Base-by-base conservation (phyloP, 2,113 vertebrate species). In the Seriola quinqueradiata region DNA sequence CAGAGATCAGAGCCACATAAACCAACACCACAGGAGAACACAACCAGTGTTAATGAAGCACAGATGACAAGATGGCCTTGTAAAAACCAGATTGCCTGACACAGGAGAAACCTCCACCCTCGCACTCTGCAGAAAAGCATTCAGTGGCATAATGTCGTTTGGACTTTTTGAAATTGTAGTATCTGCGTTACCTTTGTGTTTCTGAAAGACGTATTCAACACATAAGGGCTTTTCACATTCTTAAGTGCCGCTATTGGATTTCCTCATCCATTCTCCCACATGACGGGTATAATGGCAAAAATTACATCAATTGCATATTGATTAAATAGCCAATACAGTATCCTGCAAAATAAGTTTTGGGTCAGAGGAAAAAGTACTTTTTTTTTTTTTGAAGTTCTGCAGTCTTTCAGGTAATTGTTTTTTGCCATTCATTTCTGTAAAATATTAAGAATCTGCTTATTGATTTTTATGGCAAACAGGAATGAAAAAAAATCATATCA, bases 11-110 rank as follows among this genome's bases (percentile, higher is more conserved):
- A 92, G 89, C 88, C 87, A 82, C 75, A 87, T 77, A 79, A 82
- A 72, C 83, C 74, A 65, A 59, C 11, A 91, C 89, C 91, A 90
- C 87, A 90, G 60, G 69, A 89, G 77, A 92, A 82, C 77, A 87
- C 70, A 77, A 86, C 75, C 65, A 79, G 81, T 48, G 70, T 75
- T 92, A 91, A 92, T 28, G 44, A 81, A 81, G 73, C 48, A 44
- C 90, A 94, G 86, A 94, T 89, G 87, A 91, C 59, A 63, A 61
- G 76, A 86, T 71, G 40, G 58, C n/a, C 73, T 86, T 74, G 38
- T 86, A 80, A 90, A 89, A 85, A n/a, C 70, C 66, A 70, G 69
- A 58, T 57, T 21, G 54, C 82, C 77, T 90, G 74, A 85, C 71
- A 75, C 60, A 67, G 38, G 25, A 83, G 34, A 67, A 87, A 76